Evolutionary conservation across 2,888 invertebrate genomes (phyloP).

Genomic region (Odiellus spinosus): DNA sequence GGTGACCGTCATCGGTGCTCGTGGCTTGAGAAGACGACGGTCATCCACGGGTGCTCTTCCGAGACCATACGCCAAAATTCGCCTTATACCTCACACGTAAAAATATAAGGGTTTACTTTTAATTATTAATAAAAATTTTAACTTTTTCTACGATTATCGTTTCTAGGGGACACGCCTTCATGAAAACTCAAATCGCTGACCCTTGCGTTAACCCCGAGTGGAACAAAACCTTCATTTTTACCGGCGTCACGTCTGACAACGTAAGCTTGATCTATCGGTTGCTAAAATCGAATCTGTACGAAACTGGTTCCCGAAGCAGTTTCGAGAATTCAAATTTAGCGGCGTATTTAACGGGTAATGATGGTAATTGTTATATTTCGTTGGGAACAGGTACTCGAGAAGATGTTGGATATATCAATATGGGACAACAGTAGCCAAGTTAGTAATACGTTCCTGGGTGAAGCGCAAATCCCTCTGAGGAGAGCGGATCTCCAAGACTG

Average conservation of each 20-base stretch:
- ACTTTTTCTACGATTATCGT: not conserved
- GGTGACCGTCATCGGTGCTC: conserved; percentile 68
- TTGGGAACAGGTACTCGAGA: conserved; percentile 15
- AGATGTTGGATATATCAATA: conserved; percentile 14
- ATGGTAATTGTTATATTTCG: too few species aligned
- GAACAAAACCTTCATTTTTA: conserved; percentile 76
- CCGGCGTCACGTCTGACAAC: conserved; percentile 32
- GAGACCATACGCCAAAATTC: conserved; percentile 68
- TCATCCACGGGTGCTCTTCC: conserved; percentile 59
- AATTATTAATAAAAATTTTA: not conserved
- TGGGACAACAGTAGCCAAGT: conserved; percentile 9
- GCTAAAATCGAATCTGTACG: too few species aligned
- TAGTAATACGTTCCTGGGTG: conserved; percentile 4
- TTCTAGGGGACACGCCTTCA: conserved; percentile 4
- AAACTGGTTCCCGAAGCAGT: too few species aligned
- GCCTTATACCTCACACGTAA: conserved; percentile 47
- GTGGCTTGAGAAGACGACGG: conserved; percentile 64
- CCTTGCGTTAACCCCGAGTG: conserved; percentile 76
- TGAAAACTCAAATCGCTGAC: conserved; percentile 58
- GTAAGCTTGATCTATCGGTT: too few species aligned
- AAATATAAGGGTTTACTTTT: not conserved
- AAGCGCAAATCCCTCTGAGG: conserved; percentile 1
- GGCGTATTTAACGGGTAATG: too few species aligned
- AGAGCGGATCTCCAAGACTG: conserved; percentile 4
- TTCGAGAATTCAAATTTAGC: too few species aligned